Base-by-base conservation (phyloP, 2,888 invertebrate genomes). In the Drosophila longiperda region DNA sequence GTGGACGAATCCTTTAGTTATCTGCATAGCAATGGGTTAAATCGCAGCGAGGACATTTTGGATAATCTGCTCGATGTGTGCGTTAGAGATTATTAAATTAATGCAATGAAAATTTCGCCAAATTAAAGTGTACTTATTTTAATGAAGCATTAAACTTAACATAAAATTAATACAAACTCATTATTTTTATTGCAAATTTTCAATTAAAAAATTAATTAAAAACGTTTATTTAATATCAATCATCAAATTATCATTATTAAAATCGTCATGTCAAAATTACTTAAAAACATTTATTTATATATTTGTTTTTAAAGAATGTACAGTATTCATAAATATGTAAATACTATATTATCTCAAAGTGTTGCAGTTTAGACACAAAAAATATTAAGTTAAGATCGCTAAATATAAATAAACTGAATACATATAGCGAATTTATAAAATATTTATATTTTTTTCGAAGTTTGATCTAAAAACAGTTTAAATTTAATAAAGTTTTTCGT, bases 21-120 rank as follows among this genome's bases (percentile, higher is more conserved):
- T 66, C 68, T 92, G 4, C 82, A 91, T 9, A 89, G 78, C 55
- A 85, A 86, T 45, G 92, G 91, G 34, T 79, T 80, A 12, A 88
- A 74, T 66, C 82, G 89, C 12, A 89, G 82, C 32, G 92, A 92
- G 38, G 92, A 92, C 66, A 72, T 91, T 60, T 80, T 92, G 49
- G 92, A 92, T 73, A 91, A 90, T 64, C 76, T 92, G 36, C 74
- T 92, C 32, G 91, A 92, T 65, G 91, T 92, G 45, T 90, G 92
- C 53, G 89, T 89, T 57, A 85, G 82, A 65, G 92, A 92, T 66
- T 92, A 90, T 79, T 92, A 77, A 54, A 17, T 92, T 71, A 76
- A 54, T 11, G 92, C 76, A 81, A 49, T 60, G 32, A 40, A 8
- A 59, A 40, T 48, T 58, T 59, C 71, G 72, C 66, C 60, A 66